These are phyloP conservation scores for Blomia tropicalis DNA, from an alignment of 2,888 invertebrate species.

Conservation along the genomic window DNA sequence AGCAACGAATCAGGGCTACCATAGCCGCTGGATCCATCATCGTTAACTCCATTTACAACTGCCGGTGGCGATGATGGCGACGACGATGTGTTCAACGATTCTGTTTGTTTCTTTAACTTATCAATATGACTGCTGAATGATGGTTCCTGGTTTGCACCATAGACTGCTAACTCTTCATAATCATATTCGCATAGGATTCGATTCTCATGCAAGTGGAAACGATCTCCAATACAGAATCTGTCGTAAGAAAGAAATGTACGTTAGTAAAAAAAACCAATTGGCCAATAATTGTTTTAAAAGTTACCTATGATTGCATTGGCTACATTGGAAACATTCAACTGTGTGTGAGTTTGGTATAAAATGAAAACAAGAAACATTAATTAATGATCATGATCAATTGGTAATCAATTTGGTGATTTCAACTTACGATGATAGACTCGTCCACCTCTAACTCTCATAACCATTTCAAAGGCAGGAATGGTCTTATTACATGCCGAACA, in stretches of 20 bases:
- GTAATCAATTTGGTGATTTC: background rate
- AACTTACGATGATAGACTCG: conserved; percentile 82
- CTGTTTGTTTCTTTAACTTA: conserved; percentile 47
- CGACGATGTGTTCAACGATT: conserved; percentile 30
- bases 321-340: conserved; percentile 58
- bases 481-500: conserved; percentile 81
- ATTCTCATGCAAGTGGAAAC: conserved; percentile 81
- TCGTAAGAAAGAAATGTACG: conserved; percentile 32
- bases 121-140: conserved; percentile 50
- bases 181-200: conserved; percentile 86
- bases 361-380: background rate
- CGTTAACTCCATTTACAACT: conserved; percentile 33
- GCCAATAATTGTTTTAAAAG: conserved; percentile 10
- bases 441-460: conserved; percentile 67
- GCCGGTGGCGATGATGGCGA: conserved; percentile 31
- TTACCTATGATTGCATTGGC: conserved; percentile 81
- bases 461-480: conserved; percentile 87
- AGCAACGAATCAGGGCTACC: conserved; percentile 56
- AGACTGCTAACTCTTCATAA: conserved; percentile 76
- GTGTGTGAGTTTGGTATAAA: background rate
- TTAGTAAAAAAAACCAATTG: background rate
- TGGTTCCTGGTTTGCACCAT: conserved; percentile 27
- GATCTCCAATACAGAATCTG: conserved; percentile 89
- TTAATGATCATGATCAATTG: background rate
- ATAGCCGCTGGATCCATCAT: conserved; percentile 61